Evolutionary conservation across 35 echinoderm and acorn worm genomes (phyloP).

Genomic region (Patiria miniata): DNA sequence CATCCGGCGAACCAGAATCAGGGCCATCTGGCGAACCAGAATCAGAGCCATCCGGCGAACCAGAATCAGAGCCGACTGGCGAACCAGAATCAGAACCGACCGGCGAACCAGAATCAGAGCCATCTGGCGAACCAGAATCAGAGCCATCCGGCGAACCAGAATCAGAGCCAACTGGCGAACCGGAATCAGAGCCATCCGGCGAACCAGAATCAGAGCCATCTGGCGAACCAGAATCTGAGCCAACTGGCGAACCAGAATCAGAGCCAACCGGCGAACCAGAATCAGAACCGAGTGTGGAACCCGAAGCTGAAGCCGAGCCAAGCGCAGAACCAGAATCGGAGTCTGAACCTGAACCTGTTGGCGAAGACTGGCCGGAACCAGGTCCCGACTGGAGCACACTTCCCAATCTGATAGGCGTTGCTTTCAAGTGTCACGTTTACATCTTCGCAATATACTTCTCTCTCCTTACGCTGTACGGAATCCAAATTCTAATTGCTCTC

Average conservation of each 20-base stretch:
- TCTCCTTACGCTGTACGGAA: constrained; percentile 42
- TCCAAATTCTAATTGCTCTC: constrained; percentile 36
- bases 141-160: constrained; percentile 42
- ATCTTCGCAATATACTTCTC: constrained; percentile 57
- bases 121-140: constrained; percentile 40
- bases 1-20: neutral
- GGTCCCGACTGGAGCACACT: constrained; percentile 76
- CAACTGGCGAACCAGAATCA: constrained; percentile 40
- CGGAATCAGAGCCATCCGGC: constrained; percentile 16
- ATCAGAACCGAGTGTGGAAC: constrained; percentile 9
- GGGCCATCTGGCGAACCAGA: constrained; percentile 13
- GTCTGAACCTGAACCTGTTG: constrained; percentile 46
- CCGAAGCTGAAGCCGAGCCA: constrained; percentile 38
- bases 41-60: neutral
- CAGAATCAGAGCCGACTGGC: constrained; percentile 18
- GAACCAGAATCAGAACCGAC: constrained; percentile 59
- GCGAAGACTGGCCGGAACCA: constrained; percentile 86
- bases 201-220: constrained; percentile 57
- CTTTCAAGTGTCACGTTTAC: constrained; percentile 66
- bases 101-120: constrained; percentile 48
- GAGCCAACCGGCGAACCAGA: constrained; percentile 59
- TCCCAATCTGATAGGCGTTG: constrained; percentile 37
- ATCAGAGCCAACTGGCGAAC: constrained; percentile 26
- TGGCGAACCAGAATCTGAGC: constrained; percentile 39
- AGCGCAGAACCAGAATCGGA: constrained; percentile 2